A percentile compares a stretch with the other conserved stretches of the same genome.
Evolutionary conservation across 2,888 invertebrate species (phyloP).

Genomic region (Prostheceraeus crozeri): DNA sequence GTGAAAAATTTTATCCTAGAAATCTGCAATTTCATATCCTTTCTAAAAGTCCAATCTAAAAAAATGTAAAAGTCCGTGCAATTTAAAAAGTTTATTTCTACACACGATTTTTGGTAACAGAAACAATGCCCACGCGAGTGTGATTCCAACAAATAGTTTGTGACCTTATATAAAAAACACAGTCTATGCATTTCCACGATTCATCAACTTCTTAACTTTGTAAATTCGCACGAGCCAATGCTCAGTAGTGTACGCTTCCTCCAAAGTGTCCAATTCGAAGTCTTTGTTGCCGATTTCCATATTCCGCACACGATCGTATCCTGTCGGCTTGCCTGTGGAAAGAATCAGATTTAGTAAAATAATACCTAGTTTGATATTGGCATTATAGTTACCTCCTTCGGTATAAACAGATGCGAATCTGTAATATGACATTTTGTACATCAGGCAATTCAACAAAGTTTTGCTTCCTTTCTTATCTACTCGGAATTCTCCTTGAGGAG

Average conservation of each 20-base stretch:
- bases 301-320: constrained; percentile 86
- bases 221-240: constrained; percentile 98
- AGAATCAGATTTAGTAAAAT: constrained; percentile 14
- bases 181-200: no score
- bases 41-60: no score
- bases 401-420: constrained; percentile 91
- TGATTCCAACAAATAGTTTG: no score
- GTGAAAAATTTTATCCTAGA: no score
- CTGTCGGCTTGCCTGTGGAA: constrained; percentile 73
- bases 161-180: no score
- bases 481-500: constrained; percentile 83
- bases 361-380: background rate
- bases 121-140: no score
- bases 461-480: constrained; percentile 87
- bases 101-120: no score
- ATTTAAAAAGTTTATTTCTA: no score
- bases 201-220: constrained; percentile 86
- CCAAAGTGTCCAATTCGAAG: constrained; percentile 91
- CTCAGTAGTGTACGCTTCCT: constrained; percentile 97
- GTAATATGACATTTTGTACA: constrained; percentile 99
- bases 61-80: no score
- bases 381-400: constrained; percentile 67
- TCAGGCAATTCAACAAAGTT: constrained; percentile 84
- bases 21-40: no score
- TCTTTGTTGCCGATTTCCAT: constrained; percentile 99